Percentiles rank a stretch among this genome's conserved stretches.
These are phyloP conservation scores for Rhizoglyphus robini DNA, from an alignment of 1,140 invertebrate species.

Conservation along the genomic window DNA sequence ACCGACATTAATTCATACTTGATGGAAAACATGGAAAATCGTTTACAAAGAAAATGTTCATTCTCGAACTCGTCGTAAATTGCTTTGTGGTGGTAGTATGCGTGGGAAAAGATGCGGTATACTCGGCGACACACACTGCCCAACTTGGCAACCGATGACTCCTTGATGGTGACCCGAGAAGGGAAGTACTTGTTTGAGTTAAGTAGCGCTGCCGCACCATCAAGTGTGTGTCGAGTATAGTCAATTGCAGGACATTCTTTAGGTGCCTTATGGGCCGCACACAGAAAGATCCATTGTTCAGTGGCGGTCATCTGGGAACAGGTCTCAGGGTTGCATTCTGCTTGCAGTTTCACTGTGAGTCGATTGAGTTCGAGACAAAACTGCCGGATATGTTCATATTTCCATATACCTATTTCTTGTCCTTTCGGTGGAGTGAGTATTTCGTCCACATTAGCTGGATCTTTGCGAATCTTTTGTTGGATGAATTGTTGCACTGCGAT, in stretches of 20 bases:
- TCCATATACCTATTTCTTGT: constrained; percentile 99
- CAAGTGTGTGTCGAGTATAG: constrained; percentile 96
- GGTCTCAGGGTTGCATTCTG: constrained; percentile 85
- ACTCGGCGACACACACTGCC: constrained; percentile 95
- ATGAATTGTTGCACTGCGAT: constrained; percentile 97
- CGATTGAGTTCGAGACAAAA: constrained; percentile 99
- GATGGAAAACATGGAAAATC: constrained; percentile 94
- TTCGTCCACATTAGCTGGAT: constrained; percentile 81
- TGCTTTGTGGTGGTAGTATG: constrained; percentile 91
- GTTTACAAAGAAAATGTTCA: constrained; percentile 81
- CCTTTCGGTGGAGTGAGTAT: constrained; percentile 90
- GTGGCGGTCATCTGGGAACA: constrained; percentile 99
- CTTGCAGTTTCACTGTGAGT: constrained; percentile 65
- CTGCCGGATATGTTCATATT: constrained; percentile 96
- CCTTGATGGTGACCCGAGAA: constrained; percentile 97
- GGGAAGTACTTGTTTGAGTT: constrained; percentile 99
- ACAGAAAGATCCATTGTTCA: constrained; percentile 99
- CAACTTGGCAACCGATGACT: constrained; percentile 92
- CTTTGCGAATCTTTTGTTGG: constrained; percentile 86
- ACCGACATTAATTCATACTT: constrained; percentile 86
- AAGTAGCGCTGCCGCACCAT: constrained; percentile 92
- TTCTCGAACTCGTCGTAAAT: constrained; percentile 98
- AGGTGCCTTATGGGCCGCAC: constrained; percentile 98
- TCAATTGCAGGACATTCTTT: constrained; percentile 99
- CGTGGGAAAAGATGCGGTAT: constrained; percentile 98